Percentiles rank a stretch among this genome's conserved stretches.
Conservation (phyloP, 2,888 invertebrate genomes). For the Oligia strigilis region DNA sequence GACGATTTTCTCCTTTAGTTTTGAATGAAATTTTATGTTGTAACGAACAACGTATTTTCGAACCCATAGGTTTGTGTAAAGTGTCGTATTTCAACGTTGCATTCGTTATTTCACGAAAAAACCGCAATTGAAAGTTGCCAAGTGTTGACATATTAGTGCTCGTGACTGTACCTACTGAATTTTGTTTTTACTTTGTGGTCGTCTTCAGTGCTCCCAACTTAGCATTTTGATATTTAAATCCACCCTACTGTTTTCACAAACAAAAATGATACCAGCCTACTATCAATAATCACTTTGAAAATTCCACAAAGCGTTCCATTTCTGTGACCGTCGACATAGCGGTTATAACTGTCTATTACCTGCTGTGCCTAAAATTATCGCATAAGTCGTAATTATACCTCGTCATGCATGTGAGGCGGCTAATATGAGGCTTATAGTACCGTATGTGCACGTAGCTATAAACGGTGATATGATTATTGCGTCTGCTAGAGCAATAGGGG, state of each 20-base stretch:
- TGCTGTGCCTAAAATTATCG: conserved; percentile 71
- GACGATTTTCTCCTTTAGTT: no score
- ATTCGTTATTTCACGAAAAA: no score
- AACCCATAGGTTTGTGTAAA: no score
- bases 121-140: no score
- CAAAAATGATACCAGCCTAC: background rate
- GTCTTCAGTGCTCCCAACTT: background rate
- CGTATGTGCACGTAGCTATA: conserved; percentile 56
- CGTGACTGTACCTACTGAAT: conserved; percentile 7
- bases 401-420: conserved; percentile 69
- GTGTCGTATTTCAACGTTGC: no score
- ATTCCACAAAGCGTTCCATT: conserved; percentile 38
- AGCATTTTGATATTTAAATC: no score
- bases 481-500: conserved; percentile 20
- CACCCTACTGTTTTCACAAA: background rate
- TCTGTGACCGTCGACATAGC: conserved; percentile 57
- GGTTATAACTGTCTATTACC: conserved; percentile 66
- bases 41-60: no score
- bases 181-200: background rate
- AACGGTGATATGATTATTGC: conserved; percentile 41
- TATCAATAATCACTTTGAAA: conserved; percentile 23
- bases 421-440: conserved; percentile 69
- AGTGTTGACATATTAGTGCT: no score
- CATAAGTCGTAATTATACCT: conserved; percentile 73
- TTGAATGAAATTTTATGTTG: no score